Evolutionary conservation across 2,888 invertebrate genomes (phyloP).

Genomic region (Eristalis arbustorum): DNA sequence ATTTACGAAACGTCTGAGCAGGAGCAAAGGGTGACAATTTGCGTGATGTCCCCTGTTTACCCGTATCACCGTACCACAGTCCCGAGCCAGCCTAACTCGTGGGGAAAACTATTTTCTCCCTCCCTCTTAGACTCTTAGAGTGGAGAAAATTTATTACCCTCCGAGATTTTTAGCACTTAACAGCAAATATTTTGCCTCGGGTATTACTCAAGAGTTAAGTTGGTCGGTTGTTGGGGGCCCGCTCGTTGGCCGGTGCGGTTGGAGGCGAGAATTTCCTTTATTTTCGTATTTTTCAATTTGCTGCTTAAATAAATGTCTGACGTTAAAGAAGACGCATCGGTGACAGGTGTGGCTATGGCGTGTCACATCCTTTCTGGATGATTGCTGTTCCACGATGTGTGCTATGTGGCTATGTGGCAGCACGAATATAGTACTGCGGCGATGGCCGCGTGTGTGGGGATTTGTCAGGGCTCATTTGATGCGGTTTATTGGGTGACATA

Average conservation of each 20-base stretch:
- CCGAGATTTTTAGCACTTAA: constrained; percentile 70
- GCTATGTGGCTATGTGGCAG: constrained; percentile 15
- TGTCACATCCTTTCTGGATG: constrained; percentile 69
- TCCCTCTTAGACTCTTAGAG: not conserved
- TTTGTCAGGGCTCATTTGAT: constrained; percentile 61
- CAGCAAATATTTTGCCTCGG: constrained; percentile 66
- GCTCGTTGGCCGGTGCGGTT: not conserved
- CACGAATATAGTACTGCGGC: constrained; percentile 18
- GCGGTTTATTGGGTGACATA: constrained; percentile 49
- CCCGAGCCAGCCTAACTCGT: not conserved
- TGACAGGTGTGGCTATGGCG: constrained; percentile 66
- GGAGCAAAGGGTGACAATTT: constrained; percentile 55
- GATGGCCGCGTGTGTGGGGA: constrained; percentile 50
- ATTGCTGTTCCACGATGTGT: constrained; percentile 55
- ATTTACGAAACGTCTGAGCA: constrained; percentile 39
- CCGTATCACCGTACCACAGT: not conserved
- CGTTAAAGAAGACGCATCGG: constrained; percentile 68
- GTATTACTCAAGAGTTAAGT: constrained; percentile 58
- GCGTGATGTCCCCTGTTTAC: constrained; percentile 41
- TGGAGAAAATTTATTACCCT: constrained; percentile 63
- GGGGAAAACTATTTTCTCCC: constrained; percentile 38
- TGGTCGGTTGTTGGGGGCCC: constrained; percentile 4
- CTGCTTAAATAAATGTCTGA: constrained; percentile 66
- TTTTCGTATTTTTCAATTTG: constrained; percentile 66
- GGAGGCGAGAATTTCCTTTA: constrained; percentile 35